These are phyloP conservation scores for Nowickia ferox DNA, from an alignment of 2,888 invertebrate genomes.

Conservation along the genomic window DNA sequence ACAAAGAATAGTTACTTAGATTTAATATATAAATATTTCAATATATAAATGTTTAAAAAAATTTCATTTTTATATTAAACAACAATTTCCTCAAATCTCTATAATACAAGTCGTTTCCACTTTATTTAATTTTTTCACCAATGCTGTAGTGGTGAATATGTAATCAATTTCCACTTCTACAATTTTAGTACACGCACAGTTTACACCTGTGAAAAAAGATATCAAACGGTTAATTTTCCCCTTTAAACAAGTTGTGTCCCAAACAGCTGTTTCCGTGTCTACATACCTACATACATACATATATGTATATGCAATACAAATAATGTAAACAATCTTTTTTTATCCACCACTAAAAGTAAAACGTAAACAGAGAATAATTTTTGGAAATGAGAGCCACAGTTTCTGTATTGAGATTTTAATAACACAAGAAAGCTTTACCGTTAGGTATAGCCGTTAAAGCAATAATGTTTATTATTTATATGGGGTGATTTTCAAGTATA, in stretches of 20 bases:
- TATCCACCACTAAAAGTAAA: background rate
- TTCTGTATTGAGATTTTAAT: background rate
- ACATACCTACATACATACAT: background rate
- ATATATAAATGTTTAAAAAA: too few species aligned
- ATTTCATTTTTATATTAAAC: too few species aligned
- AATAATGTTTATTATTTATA: slow-evolving; percentile 59
- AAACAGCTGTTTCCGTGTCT: slow-evolving; percentile 47
- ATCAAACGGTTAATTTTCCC: slow-evolving; percentile 15
- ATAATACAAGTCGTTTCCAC: too few species aligned
- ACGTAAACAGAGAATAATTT: slow-evolving; percentile 53
- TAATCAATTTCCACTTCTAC: background rate
- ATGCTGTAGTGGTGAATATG: too few species aligned
- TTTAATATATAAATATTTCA: too few species aligned
- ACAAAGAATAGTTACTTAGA: too few species aligned
- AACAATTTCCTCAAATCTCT: too few species aligned
- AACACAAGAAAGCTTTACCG: slow-evolving; percentile 62
- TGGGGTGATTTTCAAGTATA: slow-evolving; percentile 11
- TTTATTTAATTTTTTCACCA: background rate
- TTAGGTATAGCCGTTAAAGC: slow-evolving; percentile 48
- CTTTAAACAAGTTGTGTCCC: slow-evolving; percentile 11
- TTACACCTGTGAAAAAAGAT: background rate
- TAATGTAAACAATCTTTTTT: slow-evolving; percentile 34
- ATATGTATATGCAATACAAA: background rate
- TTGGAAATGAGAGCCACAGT: background rate
- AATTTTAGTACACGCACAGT: background rate